Conservation (phyloP, 1,140 invertebrate genomes). For the Papilio xuthus region DNA sequence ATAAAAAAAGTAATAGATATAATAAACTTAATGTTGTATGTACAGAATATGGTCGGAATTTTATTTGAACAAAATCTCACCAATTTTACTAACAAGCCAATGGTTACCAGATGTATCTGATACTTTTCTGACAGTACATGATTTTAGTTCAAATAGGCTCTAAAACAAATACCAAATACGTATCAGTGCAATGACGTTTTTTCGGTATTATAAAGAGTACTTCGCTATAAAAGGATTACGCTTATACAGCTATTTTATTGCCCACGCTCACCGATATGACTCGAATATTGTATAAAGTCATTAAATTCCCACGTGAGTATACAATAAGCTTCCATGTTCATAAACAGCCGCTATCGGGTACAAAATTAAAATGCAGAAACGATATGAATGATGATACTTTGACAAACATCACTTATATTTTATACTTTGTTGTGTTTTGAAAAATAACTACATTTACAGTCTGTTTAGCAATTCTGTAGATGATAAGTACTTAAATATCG, state of each 20-base stretch:
- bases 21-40: too few species aligned
- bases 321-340: constrained; percentile 38
- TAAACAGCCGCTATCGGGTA: constrained; percentile 53
- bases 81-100: background rate
- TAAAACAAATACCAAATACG: constrained; percentile 27
- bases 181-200: constrained; percentile 31
- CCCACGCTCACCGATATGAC: constrained; percentile 34
- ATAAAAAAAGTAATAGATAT: too few species aligned
- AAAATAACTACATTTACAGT: background rate
- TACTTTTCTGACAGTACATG: constrained; percentile 15
- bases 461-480: too few species aligned
- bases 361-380: constrained; percentile 34
- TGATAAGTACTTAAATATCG: too few species aligned
- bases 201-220: constrained; percentile 32
- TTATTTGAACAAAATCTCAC: too few species aligned
- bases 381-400: background rate
- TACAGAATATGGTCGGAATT: too few species aligned
- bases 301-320: constrained; percentile 30
- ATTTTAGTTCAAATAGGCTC: constrained; percentile 29
- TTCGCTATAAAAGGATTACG: constrained; percentile 39
- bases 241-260: constrained; percentile 34
- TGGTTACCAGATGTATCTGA: background rate
- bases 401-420: background rate
- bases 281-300: constrained; percentile 39
- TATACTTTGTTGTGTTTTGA: background rate